Evolutionary conservation across 2,797 vertebrate species (phyloP), one percentile per base, ranked within the genome.

Genomic region (Channa striata): DNA sequence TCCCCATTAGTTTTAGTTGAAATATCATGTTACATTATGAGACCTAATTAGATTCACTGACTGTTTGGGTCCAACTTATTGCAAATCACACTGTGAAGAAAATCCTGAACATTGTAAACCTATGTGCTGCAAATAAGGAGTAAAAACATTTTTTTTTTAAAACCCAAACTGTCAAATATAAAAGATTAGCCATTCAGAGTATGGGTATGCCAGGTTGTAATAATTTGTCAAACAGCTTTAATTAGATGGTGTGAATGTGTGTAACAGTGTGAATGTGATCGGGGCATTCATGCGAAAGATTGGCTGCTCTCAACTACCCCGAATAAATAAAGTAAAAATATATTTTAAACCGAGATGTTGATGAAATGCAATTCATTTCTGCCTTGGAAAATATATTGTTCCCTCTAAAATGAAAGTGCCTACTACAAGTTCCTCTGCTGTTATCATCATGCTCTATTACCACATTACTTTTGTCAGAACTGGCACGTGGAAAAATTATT

Each of bases 401-500:
- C 13, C 17, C 12, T 70, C 11, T 43, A 25, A 67, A 63, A 64
- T 73, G 17, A 64, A 44, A 62, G 69, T 40, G n/a, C 17, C 53
- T 50, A 50, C 21, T 39, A 63, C 39, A 51, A 62, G 25, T 30
- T 36, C 23, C 30, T 36, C 70, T 17, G 23, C 21, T 20, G 48
- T 52, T 59, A 23, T 54, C 30, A 58, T 20, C 49, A 34, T 6
- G 1, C 33, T 47, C 51, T 20, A 65, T 68, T 71, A 81, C 12
- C 72, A 11, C 47, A 58, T 78, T 66, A 77, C 60, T 68, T 80
- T 50, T 56, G 50, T 69, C 65, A 66, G 61, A 84, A 69, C 37
- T 79, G 64, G 48, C 59, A 81, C 42, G 59, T 34, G 37, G 47
- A 49, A 19, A 69, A 74, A 78, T 60, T 4, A 62, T 75, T 49